Conservation (phyloP, 2,113 vertebrate genomes). For the Alectura lathami region DNA sequence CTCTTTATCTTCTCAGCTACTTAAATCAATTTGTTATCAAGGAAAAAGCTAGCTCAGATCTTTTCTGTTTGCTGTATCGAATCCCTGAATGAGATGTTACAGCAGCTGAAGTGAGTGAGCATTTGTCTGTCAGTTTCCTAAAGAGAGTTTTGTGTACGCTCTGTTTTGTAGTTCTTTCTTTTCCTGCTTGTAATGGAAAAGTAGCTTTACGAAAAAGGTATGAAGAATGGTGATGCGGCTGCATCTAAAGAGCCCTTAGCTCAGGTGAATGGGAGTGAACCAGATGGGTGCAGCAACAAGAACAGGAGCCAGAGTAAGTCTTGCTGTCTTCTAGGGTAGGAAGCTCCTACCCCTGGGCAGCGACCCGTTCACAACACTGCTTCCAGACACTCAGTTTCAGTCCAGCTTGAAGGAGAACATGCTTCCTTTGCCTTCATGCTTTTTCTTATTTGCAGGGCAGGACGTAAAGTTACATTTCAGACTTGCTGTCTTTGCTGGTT, state of each 20-base stretch:
- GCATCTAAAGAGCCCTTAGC: not conserved
- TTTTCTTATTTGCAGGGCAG: not conserved
- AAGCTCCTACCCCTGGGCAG: not conserved
- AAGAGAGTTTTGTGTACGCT: not conserved
- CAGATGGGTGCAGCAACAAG: rapidly evolving
- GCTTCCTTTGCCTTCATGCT: not conserved
- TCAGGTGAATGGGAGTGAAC: not conserved
- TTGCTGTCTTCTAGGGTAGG: not conserved
- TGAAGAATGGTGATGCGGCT: not conserved
- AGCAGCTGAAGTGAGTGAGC: not conserved
- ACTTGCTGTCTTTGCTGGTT: not conserved
- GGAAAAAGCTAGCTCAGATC: not conserved
- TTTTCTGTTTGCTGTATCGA: not conserved
- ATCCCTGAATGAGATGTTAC: not conserved
- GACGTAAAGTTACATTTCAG: not conserved
- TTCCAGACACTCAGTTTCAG: not conserved
- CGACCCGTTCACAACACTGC: not conserved
- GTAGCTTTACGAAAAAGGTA: not conserved
- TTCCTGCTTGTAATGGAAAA: not conserved
- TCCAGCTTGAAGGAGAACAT: not conserved
- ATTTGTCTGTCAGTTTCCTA: not conserved
- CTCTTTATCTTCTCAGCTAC: not conserved
- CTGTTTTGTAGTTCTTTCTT: not conserved
- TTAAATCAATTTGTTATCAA: not conserved
- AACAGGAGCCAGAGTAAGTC: not conserved